Percentiles rank a stretch among this genome's conserved stretches.
Evolutionary conservation across 2,113 vertebrate genomes (phyloP).

Genomic region (Engystomops pustulosus): DNA sequence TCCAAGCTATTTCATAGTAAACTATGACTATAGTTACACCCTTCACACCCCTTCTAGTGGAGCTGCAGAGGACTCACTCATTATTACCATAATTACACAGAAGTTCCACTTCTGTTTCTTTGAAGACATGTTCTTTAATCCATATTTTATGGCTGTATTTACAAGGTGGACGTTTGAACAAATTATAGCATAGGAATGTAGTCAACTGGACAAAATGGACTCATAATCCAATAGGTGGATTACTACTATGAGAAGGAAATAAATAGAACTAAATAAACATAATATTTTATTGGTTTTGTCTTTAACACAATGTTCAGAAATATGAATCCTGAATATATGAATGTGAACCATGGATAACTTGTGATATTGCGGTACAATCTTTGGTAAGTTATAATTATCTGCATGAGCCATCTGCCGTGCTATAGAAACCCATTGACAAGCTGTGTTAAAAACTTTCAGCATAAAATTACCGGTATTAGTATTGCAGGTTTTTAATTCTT

Average conservation of each 20-base stretch:
- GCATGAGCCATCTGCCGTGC: too few relatives aligned
- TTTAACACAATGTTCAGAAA: too few relatives aligned
- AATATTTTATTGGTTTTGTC: too few relatives aligned
- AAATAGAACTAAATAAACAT: neutral
- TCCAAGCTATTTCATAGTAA: neutral
- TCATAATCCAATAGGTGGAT: neutral
- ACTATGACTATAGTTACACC: neutral
- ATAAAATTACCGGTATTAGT: too few relatives aligned
- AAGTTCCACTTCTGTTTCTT: neutral
- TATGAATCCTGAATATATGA: too few relatives aligned
- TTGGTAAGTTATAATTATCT: too few relatives aligned
- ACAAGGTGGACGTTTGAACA: conserved; percentile 2
- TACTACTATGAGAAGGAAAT: neutral
- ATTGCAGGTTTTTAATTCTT: too few relatives aligned
- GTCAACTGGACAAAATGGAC: too few relatives aligned
- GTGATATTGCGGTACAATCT: too few relatives aligned
- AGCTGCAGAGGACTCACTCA: neutral
- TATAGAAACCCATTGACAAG: too few relatives aligned
- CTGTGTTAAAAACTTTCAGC: too few relatives aligned
- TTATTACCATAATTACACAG: neutral
- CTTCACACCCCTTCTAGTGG: neutral
- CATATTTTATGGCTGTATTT: conserved; percentile 24
- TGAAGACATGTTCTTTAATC: conserved; percentile 1
- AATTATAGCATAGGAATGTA: neutral
- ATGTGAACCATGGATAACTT: too few relatives aligned